Conservation (phyloP, 2,113 vertebrate genomes). For the Entomyzon cyanotis region DNA sequence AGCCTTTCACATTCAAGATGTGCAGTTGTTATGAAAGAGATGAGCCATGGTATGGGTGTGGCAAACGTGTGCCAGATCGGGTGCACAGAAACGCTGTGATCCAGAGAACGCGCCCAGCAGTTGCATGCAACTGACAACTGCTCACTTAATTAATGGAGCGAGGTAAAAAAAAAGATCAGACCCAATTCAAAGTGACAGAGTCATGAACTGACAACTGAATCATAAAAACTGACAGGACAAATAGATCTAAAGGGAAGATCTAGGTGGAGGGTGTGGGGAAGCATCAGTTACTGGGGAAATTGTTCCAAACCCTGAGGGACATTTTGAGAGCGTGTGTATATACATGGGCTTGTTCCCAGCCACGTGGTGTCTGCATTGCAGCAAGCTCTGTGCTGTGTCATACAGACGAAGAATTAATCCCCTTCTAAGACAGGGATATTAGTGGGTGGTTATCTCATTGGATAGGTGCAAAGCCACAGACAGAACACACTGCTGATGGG, state of each 20-base stretch:
- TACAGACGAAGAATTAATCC: neutral
- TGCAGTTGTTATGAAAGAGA: neutral
- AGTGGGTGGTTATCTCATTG: neutral
- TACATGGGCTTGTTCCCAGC: neutral
- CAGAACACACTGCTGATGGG: neutral
- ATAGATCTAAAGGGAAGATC: neutral
- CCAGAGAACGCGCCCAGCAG: rapidly evolving
- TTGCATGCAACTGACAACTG: neutral
- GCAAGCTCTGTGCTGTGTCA: slow-evolving; percentile 62
- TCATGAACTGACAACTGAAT: neutral
- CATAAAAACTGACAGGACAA: neutral
- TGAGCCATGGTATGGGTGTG: rapidly evolving
- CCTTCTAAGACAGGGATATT: neutral
- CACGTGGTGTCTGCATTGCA: slow-evolving; percentile 63
- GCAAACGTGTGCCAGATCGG: neutral
- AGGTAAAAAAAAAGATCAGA: neutral
- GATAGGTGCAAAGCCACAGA: neutral
- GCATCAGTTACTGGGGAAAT: neutral
- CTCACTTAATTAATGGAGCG: neutral
- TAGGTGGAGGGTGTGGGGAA: neutral
- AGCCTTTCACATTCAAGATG: rapidly evolving
- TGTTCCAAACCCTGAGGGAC: neutral
- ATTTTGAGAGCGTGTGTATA: neutral
- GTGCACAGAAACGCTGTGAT: neutral
- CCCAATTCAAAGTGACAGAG: neutral